Percentiles rank a stretch among this genome's conserved stretches.
Conservation (phyloP, 2,888 invertebrate genomes). For the Drosophila aldrichi region DNA sequence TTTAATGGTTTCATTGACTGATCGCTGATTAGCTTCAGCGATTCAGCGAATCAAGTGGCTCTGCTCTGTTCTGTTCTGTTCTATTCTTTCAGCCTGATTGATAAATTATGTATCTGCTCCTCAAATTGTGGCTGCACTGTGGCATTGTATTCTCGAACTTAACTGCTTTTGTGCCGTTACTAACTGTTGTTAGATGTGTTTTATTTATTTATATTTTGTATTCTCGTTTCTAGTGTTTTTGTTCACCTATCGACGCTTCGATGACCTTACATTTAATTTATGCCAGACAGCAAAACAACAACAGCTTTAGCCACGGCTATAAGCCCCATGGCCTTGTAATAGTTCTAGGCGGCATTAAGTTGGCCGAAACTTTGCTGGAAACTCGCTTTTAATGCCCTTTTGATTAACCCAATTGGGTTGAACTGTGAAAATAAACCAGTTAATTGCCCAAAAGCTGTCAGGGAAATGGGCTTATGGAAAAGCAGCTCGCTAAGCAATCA, state of each 20-base stretch:
- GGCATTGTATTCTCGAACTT: slow-evolving; percentile 59
- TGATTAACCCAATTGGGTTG: not conserved
- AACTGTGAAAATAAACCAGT: not conserved
- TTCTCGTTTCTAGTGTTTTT: not conserved
- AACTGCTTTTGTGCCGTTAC: slow-evolving; percentile 76
- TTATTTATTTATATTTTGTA: slow-evolving; percentile 34
- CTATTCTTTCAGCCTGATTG: slow-evolving; percentile 22
- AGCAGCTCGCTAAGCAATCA: not conserved
- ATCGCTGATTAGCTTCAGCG: slow-evolving; percentile 30
- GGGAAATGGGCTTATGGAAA: not conserved
- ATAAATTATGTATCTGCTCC: slow-evolving; percentile 27
- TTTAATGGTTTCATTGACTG: slow-evolving; percentile 40
- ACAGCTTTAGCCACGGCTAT: slow-evolving; percentile 28
- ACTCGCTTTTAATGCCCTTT: slow-evolving; percentile 21
- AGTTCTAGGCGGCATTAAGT: slow-evolving; percentile 53
- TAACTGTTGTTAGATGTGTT: slow-evolving; percentile 67
- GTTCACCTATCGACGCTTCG: slow-evolving; percentile 59
- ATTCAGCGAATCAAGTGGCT: not conserved
- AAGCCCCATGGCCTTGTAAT: slow-evolving; percentile 69
- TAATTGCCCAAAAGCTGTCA: not conserved
- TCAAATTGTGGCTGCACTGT: slow-evolving; percentile 17
- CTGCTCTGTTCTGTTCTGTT: not conserved
- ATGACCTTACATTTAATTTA: slow-evolving; percentile 74
- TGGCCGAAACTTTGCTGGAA: slow-evolving; percentile 31
- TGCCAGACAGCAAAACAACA: slow-evolving; percentile 45